Evolutionary conservation across 2,888 invertebrate genomes (phyloP).

Genomic region (Eulithis prunata): DNA sequence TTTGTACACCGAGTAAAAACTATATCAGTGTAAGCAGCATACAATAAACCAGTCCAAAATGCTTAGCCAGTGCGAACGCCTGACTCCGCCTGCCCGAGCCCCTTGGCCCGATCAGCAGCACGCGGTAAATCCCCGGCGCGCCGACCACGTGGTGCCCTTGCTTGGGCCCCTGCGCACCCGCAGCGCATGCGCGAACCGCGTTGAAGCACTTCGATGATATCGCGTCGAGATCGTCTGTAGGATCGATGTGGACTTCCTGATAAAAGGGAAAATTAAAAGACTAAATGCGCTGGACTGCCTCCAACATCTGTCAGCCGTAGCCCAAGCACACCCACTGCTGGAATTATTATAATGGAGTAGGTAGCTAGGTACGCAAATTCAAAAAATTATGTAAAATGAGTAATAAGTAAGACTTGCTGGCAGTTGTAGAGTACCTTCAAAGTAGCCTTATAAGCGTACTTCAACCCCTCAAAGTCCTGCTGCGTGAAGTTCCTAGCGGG

Average conservation of each 20-base stretch:
- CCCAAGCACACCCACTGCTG: too few species aligned
- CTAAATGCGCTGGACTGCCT: too few species aligned
- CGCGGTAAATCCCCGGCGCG: constrained; percentile 83
- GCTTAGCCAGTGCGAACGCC: constrained; percentile 75
- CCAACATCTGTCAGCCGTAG: too few species aligned
- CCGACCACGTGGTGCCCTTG: constrained; percentile 65
- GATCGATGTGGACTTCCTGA: constrained; percentile 64
- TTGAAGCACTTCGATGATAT: constrained; percentile 65
- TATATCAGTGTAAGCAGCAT: constrained; percentile 42
- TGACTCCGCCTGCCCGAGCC: constrained; percentile 85
- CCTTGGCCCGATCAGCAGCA: constrained; percentile 84
- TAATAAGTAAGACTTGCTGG: background rate
- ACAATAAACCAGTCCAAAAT: constrained; percentile 80
- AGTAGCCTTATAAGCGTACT: constrained; percentile 69
- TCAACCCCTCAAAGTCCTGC: constrained; percentile 74
- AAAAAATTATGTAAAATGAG: too few species aligned
- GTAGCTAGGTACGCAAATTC: too few species aligned
- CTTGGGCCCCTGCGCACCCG: constrained; percentile 63
- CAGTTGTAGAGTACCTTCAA: constrained; percentile 61
- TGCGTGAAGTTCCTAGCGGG: constrained; percentile 61
- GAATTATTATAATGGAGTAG: too few species aligned
- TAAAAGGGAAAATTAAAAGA: background rate
- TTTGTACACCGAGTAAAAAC: too few species aligned
- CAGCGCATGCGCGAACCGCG: constrained; percentile 62
- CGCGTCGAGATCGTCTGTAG: constrained; percentile 51